Conservation (phyloP, 2,113 vertebrate genomes). For the Dipodomys stephensi region DNA sequence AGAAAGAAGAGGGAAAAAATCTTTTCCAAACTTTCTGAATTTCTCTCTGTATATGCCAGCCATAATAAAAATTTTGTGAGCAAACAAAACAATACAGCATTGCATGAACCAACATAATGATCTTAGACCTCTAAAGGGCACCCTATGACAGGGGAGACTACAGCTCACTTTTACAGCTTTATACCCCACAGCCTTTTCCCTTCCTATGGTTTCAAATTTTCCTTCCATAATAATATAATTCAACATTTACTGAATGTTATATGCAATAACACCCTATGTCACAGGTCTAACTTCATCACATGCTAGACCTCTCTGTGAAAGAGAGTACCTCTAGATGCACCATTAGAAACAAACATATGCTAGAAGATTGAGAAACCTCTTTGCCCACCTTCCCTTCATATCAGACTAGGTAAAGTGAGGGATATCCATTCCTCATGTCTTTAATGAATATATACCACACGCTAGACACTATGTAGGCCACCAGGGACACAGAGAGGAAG, state of each 20-base stretch:
- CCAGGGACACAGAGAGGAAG: not conserved
- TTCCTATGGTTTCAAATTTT: conserved; percentile 18
- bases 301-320: not conserved
- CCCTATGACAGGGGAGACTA: not conserved
- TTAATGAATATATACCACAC: not conserved
- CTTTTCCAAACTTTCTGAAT: conserved; percentile 26
- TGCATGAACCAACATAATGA: not conserved
- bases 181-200: not conserved
- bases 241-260: conserved; percentile 6
- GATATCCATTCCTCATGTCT: not conserved
- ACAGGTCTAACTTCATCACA: not conserved
- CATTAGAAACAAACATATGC: not conserved
- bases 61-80: not conserved
- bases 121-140: not conserved
- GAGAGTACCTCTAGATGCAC: not conserved
- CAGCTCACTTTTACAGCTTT: not conserved
- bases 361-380: not conserved
- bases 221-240: conserved; percentile 25
- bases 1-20: conserved; percentile 14
- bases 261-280: not conserved
- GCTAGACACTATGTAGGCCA: not conserved
- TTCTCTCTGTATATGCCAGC: conserved; percentile 4
- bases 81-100: conserved; percentile 28
- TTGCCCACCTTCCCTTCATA: not conserved
- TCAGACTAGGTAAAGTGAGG: not conserved